Evolutionary conservation across 2,797 vertebrate species (phyloP).

Genomic region (Liasis olivaceus): DNA sequence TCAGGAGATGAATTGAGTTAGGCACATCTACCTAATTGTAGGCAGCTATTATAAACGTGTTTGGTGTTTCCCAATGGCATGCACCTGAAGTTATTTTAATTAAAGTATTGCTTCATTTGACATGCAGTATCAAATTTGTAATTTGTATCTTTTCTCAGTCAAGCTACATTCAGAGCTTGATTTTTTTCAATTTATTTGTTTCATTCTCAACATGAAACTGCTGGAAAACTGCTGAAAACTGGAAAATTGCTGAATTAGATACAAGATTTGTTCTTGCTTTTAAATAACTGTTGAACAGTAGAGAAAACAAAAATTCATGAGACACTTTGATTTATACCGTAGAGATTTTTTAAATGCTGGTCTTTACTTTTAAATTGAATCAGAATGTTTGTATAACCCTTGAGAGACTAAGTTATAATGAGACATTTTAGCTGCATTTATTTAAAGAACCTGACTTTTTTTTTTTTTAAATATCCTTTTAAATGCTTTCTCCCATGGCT

Average conservation of each 20-base stretch:
- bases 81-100: not conserved
- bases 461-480: not conserved
- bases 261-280: not conserved
- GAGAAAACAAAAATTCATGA: not conserved
- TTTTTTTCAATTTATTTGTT: not conserved
- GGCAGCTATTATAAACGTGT: not conserved
- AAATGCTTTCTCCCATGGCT: not conserved
- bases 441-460: not conserved
- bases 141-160: not conserved
- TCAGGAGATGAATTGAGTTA: not conserved
- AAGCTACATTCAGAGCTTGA: not conserved
- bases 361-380: not conserved
- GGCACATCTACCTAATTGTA: not conserved
- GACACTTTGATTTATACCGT: not conserved
- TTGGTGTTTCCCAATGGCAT: not conserved
- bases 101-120: not conserved
- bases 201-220: not conserved
- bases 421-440: not conserved
- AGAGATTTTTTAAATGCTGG: not conserved
- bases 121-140: not conserved
- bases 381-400: not conserved
- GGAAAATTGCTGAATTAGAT: not conserved
- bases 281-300: not conserved
- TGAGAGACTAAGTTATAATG: not conserved
- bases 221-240: not conserved